phyloP scores from a whole-genome alignment of 2,797 vertebrate species.

The Tarsius wallacei region DNA sequence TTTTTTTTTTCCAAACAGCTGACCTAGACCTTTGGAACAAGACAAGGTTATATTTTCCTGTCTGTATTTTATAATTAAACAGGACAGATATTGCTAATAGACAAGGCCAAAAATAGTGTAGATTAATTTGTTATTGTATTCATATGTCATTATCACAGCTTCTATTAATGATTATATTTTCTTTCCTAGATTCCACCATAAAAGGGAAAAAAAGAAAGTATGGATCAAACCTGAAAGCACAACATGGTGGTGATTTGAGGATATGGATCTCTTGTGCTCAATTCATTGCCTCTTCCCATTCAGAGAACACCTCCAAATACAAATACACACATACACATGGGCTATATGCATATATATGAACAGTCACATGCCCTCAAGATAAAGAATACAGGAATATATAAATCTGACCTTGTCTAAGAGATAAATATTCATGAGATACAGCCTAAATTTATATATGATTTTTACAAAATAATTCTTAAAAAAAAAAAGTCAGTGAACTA shows the following conservation, averaged over 20 bases:
- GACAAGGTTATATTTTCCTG: background rate
- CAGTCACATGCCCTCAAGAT: background rate
- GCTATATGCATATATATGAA: background rate
- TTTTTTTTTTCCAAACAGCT: background rate
- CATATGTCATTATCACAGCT: background rate
- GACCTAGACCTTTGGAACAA: background rate
- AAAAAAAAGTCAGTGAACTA: background rate
- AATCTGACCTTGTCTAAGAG: background rate
- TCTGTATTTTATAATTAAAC: background rate
- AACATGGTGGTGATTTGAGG: background rate
- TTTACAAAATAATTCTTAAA: background rate
- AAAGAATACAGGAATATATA: background rate
- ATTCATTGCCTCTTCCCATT: background rate
- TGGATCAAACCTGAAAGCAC: background rate
- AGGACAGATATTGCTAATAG: background rate
- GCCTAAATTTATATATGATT: background rate
- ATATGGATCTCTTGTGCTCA: background rate
- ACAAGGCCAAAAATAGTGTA: background rate
- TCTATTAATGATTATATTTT: background rate
- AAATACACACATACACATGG: background rate
- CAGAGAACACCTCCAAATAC: background rate
- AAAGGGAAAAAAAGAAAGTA: background rate
- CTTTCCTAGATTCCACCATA: background rate
- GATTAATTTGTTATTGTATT: background rate
- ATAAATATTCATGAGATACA: background rate